Evolutionary conservation across 2,113 vertebrate species (phyloP), one percentile per base, ranked within the genome.

Genomic region (Semicossyphus pulcher): DNA sequence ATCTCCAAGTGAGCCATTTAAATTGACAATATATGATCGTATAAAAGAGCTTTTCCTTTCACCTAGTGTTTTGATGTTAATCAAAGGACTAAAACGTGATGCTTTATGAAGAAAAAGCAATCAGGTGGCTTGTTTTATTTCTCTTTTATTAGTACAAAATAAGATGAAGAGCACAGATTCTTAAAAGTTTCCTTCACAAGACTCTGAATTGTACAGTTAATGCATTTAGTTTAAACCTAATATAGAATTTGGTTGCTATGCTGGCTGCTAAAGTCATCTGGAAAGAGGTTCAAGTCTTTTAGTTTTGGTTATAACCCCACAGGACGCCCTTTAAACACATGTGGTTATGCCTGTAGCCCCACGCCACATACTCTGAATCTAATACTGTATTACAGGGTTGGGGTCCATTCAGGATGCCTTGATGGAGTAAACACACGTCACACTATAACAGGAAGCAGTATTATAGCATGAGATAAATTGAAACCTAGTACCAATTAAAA

Each of bases 371-470:
- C 76, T 64, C 74, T 80, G 78, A 86, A 86, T 86, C 59, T 53
- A 87, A 84, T 72, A 88, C 81, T 90, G 81, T 87, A 89, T 81
- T 68, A 81, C 80, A 90, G 82, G 88, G 87, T 88, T 86, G 87
- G 88, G 86, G 87, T 90, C 56, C 48, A 87, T 87, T 85, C 67
- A 80, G 75, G 67, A 81, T 72, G 66, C 73, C 61, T 81, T 76
- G 78, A 67, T 71, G 34, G 72, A 86, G 51, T 49, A 26, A 65
- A 72, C 44, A 82, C 60, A 83, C n/a, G 15, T 9, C 11, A 73
- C 65, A 58, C 53, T 52, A 53, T 32, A 64, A 67, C 49, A 64
- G 21, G 48, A 81, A 72, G 6, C 52, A 75, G 66, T 83, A 80
- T 89, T 79, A 67, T 32, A 88, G 80, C 58, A 80, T 76, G 49